phyloP scores from a whole-genome alignment of 2,797 vertebrate species.

The Cephalopachus bancanus region DNA sequence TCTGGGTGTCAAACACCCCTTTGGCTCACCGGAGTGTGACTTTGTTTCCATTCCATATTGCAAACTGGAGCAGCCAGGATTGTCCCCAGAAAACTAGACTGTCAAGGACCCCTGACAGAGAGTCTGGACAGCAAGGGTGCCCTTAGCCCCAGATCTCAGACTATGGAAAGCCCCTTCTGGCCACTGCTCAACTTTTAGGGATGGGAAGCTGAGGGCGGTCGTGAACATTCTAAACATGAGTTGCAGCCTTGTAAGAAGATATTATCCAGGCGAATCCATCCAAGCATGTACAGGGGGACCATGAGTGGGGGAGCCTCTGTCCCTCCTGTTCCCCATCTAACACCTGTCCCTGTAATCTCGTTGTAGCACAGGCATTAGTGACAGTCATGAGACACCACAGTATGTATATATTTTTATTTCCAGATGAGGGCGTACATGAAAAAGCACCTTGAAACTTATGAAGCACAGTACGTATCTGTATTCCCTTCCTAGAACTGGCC shows the following conservation, averaged over 20 bases:
- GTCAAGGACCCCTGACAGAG: background rate
- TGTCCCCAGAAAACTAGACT: background rate
- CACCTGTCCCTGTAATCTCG: background rate
- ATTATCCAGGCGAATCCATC: background rate
- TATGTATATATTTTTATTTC: background rate
- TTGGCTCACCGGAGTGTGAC: background rate
- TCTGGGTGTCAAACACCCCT: background rate
- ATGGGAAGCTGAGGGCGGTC: background rate
- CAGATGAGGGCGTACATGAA: too few relatives aligned
- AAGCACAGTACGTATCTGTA: background rate
- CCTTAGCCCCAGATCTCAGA: background rate
- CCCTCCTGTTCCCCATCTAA: background rate
- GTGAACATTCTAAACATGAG: background rate
- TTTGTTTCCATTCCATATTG: background rate
- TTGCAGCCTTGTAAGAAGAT: background rate
- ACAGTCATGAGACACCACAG: fast-evolving
- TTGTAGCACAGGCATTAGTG: too few relatives aligned
- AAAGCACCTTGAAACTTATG: background rate
- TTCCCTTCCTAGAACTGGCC: background rate
- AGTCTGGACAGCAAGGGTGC: background rate
- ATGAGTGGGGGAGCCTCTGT: background rate
- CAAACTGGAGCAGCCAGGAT: background rate
- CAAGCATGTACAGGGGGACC: fast-evolving
- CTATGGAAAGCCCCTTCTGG: background rate
- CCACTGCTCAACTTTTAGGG: background rate